Evolutionary conservation across 2,113 vertebrate genomes (phyloP).

Genomic region (Taxidea taxus): DNA sequence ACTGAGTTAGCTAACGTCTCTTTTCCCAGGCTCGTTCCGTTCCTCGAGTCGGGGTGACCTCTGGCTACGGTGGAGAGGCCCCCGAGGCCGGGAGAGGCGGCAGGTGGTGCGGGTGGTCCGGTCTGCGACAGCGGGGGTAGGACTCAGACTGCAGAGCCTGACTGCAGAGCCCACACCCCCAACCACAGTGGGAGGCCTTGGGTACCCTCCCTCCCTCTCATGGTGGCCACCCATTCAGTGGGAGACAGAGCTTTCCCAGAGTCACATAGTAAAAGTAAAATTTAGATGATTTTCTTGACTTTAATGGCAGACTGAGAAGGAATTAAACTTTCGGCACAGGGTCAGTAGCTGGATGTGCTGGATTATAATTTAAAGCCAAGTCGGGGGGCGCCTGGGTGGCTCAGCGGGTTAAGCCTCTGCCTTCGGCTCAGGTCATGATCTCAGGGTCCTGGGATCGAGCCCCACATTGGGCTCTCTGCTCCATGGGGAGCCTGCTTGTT

Average conservation of each 20-base stretch:
- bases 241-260: background rate
- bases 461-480: no score
- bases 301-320: background rate
- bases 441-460: no score
- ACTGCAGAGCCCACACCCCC: background rate
- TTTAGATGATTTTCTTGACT: background rate
- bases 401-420: no score
- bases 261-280: background rate
- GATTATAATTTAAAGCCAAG: background rate
- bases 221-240: background rate
- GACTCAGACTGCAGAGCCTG: background rate
- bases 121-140: rapidly evolving
- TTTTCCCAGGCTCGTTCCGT: background rate
- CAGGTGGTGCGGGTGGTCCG: background rate
- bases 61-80: no score
- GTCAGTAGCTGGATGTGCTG: no score
- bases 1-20: background rate
- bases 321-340: background rate
- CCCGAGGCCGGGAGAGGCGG: rapidly evolving
- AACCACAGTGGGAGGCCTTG: background rate
- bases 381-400: no score
- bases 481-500: no score
- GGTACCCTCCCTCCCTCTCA: background rate
- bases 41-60: background rate
- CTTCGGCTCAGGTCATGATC: no score